These are phyloP conservation scores for Oenanthe melanoleuca DNA, from an alignment of 2,113 vertebrate genomes.

Conservation along the genomic window DNA sequence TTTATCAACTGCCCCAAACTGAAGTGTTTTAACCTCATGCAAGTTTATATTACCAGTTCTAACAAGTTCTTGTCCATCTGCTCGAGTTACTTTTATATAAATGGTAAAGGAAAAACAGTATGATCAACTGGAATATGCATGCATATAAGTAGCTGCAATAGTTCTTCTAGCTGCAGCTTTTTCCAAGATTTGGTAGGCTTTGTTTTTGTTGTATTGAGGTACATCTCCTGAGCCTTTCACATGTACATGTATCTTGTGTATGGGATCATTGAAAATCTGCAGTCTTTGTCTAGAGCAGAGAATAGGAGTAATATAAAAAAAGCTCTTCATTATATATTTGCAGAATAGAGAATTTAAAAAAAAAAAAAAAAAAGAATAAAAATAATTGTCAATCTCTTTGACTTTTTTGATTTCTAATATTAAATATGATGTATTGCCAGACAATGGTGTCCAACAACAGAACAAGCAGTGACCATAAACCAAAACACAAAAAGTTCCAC, in stretches of 20 bases:
- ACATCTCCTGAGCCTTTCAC: slow-evolving; percentile 88
- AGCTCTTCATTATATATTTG: slow-evolving; percentile 90
- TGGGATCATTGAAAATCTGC: slow-evolving; percentile 86
- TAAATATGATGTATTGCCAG: slow-evolving; percentile 81
- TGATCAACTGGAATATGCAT: slow-evolving; percentile 87
- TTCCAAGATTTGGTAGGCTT: slow-evolving; percentile 88
- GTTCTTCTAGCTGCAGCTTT: slow-evolving; percentile 83
- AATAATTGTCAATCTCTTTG: slow-evolving; percentile 74
- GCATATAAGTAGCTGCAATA: slow-evolving; percentile 85
- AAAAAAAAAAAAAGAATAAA: slow-evolving; percentile 47
- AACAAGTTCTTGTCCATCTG: slow-evolving; percentile 86
- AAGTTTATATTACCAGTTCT: slow-evolving; percentile 87
- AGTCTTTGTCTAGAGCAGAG: slow-evolving; percentile 82
- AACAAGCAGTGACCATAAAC: neutral
- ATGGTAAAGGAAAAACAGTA: slow-evolving; percentile 87
- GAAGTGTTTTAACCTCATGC: slow-evolving; percentile 85
- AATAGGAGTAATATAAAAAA: slow-evolving; percentile 83
- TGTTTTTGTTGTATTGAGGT: slow-evolving; percentile 86
- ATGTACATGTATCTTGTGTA: slow-evolving; percentile 86
- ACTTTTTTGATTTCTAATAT: slow-evolving; percentile 88
- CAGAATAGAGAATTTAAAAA: slow-evolving; percentile 84
- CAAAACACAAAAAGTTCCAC: neutral
- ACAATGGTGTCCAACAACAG: neutral
- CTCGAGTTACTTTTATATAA: slow-evolving; percentile 84
- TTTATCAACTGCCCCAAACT: slow-evolving; percentile 85